Base-by-base conservation (phyloP, 2,113 vertebrate genomes). In the Platysteira castanea region DNA sequence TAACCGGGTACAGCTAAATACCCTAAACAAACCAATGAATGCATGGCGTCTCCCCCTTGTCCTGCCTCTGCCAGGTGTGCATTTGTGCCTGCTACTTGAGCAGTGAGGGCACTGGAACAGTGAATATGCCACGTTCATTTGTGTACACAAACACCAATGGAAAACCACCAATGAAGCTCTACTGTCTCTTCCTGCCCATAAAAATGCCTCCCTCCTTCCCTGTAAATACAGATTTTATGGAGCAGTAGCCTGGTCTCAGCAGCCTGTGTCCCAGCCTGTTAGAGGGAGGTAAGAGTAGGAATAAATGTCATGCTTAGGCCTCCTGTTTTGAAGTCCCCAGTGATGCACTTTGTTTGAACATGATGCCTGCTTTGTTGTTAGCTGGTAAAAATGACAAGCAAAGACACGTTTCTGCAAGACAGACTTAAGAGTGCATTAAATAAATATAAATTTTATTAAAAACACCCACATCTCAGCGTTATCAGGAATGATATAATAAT, bases 361-460 rank as follows among this genome's bases (percentile, higher is more conserved):
- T n/a, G 33, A 35, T 52, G 50, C 20, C 39, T 56, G 30, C 65
- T 60, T 86, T 70, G 21, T 24, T 47, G 23, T 39, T 30, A 56
- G 33, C 50, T 52, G 26, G 13, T 41, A 60, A 42, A 71, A 87
- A 63, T 33, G 21, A n/a, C 33, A 26, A 57, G 26, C 61, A 94
- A 93, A 97, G 77, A 96, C 75, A 97, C 80, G 77, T 73, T 93
- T 93, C 64, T 93, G 73, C 76, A 94, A 92, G 85, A 90, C 65
- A 90, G 65, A 92, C 92, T 95, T 95, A 94, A 96, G 96, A 98
- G 97, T 99, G 98, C 98, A 99, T 99, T 99, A 99, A 99, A 99
- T 99, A 99, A 99, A 99, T 99, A 99, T 99, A 99, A 98, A 99
- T 99, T 99, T 99, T 99, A 99, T 99, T 99, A 98, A 99, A 99